phyloP scores from a whole-genome alignment of 2,797 vertebrate genomes.

The Malacoraja senta region DNA sequence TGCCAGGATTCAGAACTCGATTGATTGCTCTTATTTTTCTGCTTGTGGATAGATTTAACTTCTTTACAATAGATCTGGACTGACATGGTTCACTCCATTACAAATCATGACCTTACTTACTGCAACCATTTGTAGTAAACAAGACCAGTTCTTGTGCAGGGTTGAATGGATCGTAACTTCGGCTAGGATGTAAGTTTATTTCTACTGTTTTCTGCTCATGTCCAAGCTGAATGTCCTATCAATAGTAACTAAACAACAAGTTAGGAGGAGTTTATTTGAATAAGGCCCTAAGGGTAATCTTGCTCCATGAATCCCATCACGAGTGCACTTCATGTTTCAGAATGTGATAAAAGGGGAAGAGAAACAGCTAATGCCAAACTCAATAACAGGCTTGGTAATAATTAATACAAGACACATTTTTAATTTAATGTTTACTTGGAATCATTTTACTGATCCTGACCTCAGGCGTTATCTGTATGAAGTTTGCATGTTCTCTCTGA shows the following conservation, averaged over 20 bases:
- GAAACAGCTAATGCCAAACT: neutral
- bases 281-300: neutral
- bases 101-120: neutral
- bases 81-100: neutral
- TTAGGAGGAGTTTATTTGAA: neutral
- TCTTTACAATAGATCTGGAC: neutral
- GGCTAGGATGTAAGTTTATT: neutral
- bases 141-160: neutral
- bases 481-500: too few relatives aligned
- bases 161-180: neutral
- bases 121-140: neutral
- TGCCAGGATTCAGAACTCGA: neutral
- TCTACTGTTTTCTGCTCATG: neutral
- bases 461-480: too few relatives aligned
- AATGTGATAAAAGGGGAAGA: neutral
- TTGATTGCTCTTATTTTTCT: neutral
- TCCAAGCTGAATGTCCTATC: neutral
- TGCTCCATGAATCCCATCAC: too few relatives aligned
- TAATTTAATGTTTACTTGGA: neutral
- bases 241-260: neutral
- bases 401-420: neutral
- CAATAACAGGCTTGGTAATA: neutral
- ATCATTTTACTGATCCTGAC: neutral
- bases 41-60: neutral
- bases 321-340: neutral